Base-by-base conservation (phyloP, 1,140 invertebrate species). In the Ips typographus region DNA sequence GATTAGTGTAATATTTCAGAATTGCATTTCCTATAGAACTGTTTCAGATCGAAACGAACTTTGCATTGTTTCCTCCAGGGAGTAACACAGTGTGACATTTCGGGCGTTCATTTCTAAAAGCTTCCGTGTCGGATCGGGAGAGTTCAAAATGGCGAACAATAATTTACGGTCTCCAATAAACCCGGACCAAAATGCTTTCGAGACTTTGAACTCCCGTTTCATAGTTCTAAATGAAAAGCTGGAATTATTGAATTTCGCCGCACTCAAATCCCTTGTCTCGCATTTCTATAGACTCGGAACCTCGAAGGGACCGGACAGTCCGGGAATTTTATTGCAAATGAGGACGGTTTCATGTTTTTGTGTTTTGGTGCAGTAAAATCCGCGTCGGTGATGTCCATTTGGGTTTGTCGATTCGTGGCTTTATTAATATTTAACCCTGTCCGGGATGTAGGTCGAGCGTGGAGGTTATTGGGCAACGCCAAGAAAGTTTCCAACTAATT, bases 281-380 rank as follows among this genome's bases (percentile, higher is more conserved):
- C 22, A 49, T 36, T 39, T 56, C 53, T 56, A 55, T 47, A 55
- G 53, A 37, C 8, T 39, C 53, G n/a, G 38, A 59, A 41, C 38
- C 57, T 59, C 57, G 39, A 43, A 40, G 57, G 57, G 7, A 8
- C 41, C 57, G 38, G 38, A 37, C 39, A 8, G 8, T 59, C n/a
- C 57, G 42, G 39, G 39, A 43, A 59, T 40, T 59, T 59, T 59
- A 59, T 59, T 59, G 57, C 57, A 59, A 59, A 59, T 59, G 57
- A 37, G 41, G n/a, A 59, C 37, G n/a, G 57, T 42, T 59, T 59
- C 53, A n/a, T 56, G 53, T 38, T 56, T 22, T 49, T 49, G 44
- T 49, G 44, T 49, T 49, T 49, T 49, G 44, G 44, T 22, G 44
- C 44, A 49, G 44, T 49, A 49, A 49, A 49, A 49, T 22, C 3